Evolutionary conservation across 1,140 invertebrate species (phyloP), one percentile per base, ranked within the genome.

Genomic region (Globodera ellingtonae): DNA sequence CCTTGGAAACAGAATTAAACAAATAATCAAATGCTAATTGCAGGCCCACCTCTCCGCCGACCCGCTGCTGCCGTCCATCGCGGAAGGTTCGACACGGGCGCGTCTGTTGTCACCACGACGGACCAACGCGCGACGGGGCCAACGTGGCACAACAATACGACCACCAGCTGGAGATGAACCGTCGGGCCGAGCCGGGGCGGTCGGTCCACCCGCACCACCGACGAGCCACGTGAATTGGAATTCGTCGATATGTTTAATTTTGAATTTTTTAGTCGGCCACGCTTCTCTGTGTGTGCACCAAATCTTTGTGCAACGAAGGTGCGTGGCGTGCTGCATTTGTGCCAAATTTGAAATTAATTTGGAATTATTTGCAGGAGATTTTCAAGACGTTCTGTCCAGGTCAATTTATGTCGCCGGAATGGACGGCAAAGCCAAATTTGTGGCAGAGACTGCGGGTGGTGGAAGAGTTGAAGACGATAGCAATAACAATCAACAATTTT

Each of bases 231-330:
- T 70, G 67, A 35, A 67, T 67, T 21, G n/a, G 35, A 15, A 67
- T 44, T 70, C 10, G 4, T 70, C 4, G 5, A 15, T 47, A 5
- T 13, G 24, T n/a, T 3, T 15, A 70, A 70, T 15, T 70, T 70
- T 70, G 0, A 3, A 13, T 10, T 13, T 9, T 70, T 70, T 44
- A 70, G 67, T 70, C 67, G 35, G 6, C 67, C 7, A 15, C 67
- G 6, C 21, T 70, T 9, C 46, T 70, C 0, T 70, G 67, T 21
- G 46, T 70, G 35, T 70, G 67, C 67, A 44, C 67, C 21, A 70
- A 47, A 35, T 35, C 67, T 9, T 70, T 70, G 67, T 70, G 67
- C 67, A 70, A 70, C 24, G 35, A 70, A 47, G 67, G 67, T 47
- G 35, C 66, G 15, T 24, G 6, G n/a, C 59, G n/a, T 13, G n/a